phyloP scores from a whole-genome alignment of 1,140 invertebrate genomes.

The Papilio glaucus region DNA sequence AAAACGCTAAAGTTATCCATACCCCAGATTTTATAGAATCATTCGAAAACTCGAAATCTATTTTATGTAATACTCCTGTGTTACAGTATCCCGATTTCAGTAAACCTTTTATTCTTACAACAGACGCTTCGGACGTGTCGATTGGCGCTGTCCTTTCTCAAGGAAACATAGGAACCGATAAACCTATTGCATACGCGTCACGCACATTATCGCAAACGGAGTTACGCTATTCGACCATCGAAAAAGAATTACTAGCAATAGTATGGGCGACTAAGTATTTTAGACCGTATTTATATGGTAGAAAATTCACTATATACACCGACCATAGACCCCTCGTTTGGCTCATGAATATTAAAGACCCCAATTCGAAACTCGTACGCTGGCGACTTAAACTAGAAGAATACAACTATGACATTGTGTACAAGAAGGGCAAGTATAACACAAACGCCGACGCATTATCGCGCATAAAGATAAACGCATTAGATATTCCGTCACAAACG shows the following conservation, averaged over 20 bases:
- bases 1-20: too few species aligned
- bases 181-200: slow-evolving; percentile 38
- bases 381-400: too few species aligned
- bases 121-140: slow-evolving; percentile 40
- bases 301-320: too few species aligned
- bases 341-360: slow-evolving; percentile 23
- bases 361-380: slow-evolving; percentile 38
- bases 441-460: slow-evolving; percentile 39
- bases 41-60: slow-evolving; percentile 40
- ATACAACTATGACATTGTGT: too few species aligned
- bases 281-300: slow-evolving; percentile 24
- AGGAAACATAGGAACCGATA: slow-evolving; percentile 33
- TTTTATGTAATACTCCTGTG: slow-evolving; percentile 30
- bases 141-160: slow-evolving; percentile 36
- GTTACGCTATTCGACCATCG: slow-evolving; percentile 24
- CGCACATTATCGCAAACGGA: slow-evolving; percentile 33
- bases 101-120: slow-evolving; percentile 40
- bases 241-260: too few species aligned
- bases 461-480: too few species aligned
- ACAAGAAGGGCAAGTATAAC: slow-evolving; percentile 42
- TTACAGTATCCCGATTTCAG: slow-evolving; percentile 45
- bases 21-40: slow-evolving; percentile 36
- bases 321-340: too few species aligned
- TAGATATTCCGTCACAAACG: not conserved
- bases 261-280: slow-evolving; percentile 32